Evolutionary conservation across 2,888 invertebrate genomes (phyloP).

Genomic region (Microctonus aethiopoides): DNA sequence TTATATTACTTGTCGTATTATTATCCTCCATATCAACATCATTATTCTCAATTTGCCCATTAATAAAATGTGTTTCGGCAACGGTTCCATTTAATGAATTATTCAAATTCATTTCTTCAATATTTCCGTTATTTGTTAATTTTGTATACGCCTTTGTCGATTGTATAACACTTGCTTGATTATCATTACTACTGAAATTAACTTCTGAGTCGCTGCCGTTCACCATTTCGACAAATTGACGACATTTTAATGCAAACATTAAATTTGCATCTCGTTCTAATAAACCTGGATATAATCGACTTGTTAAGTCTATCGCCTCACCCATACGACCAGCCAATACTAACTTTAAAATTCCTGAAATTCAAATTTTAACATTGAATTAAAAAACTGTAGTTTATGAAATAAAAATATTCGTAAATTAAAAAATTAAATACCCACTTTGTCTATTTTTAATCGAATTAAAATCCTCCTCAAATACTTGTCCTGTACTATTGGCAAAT

Average conservation of each 20-base stretch:
- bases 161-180: conserved; percentile 84
- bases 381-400: neutral
- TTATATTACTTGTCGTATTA: conserved; percentile 64
- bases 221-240: conserved; percentile 99
- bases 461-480: conserved; percentile 91
- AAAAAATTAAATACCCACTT: conserved; percentile 72
- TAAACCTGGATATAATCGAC: conserved; percentile 91
- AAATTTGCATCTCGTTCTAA: conserved; percentile 91
- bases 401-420: neutral
- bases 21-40: conserved; percentile 72
- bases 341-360: conserved; percentile 89
- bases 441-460: conserved; percentile 96
- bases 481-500: conserved; percentile 90
- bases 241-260: conserved; percentile 94
- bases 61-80: conserved; percentile 64
- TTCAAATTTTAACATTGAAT: neutral
- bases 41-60: conserved; percentile 64
- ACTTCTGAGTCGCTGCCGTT: conserved; percentile 87
- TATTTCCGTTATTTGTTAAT: conserved; percentile 58
- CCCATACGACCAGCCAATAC: conserved; percentile 94
- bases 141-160: conserved; percentile 74
- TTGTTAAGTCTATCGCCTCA: conserved; percentile 92
- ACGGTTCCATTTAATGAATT: conserved; percentile 68
- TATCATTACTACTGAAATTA: conserved; percentile 55
- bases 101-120: conserved; percentile 71